Conservation (phyloP, 2,888 invertebrate species). For the Himalopsyche japonica region DNA sequence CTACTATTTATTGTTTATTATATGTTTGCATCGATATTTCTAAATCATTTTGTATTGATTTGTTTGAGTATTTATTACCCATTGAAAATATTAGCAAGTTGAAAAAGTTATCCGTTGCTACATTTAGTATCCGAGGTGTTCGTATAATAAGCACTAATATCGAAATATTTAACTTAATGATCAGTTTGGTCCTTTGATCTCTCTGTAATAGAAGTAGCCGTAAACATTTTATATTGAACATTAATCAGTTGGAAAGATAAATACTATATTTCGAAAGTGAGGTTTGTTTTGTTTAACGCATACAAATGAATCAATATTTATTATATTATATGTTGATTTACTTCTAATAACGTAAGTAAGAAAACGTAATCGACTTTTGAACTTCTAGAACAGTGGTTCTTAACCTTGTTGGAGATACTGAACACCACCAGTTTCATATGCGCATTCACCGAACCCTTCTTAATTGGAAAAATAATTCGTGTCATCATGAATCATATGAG, state of each 20-base stretch:
- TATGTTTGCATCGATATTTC: neutral
- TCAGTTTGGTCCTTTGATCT: neutral
- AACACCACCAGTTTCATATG: no score
- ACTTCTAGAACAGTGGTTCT: no score
- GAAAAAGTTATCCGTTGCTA: neutral
- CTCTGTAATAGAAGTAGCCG: neutral
- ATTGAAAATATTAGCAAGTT: neutral
- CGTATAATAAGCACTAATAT: neutral
- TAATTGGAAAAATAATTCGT: no score
- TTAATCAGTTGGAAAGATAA: neutral
- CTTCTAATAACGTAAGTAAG: no score
- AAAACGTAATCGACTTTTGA: no score
- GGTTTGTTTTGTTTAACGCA: no score
- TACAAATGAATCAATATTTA: no score
- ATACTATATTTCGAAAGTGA: neutral
- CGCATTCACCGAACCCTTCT: no score
- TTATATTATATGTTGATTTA: no score
- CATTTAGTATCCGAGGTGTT: neutral
- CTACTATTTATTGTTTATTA: neutral
- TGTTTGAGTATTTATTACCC: neutral
- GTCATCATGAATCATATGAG: no score
- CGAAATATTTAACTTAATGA: neutral
- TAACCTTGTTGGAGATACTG: no score
- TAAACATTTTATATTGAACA: neutral
- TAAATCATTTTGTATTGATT: neutral